Percentiles rank a stretch among this genome's conserved stretches.
Conservation (phyloP, 2,113 vertebrate genomes). For the Sylvilagus bachmani region DNA sequence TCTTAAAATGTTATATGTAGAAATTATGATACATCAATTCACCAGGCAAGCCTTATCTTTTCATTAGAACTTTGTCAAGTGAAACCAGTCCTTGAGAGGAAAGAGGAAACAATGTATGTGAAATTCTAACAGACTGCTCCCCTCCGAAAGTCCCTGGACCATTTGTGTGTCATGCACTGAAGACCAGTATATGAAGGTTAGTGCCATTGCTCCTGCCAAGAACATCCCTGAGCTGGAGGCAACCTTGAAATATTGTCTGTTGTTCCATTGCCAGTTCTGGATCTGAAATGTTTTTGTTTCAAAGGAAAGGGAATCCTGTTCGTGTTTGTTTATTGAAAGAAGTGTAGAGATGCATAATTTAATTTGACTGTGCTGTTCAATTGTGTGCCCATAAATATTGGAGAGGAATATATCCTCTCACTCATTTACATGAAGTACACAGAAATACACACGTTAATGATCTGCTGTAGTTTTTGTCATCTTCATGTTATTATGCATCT, state of each 20-base stretch:
- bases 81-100: background rate
- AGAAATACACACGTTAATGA: background rate
- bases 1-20: background rate
- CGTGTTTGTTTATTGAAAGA: background rate
- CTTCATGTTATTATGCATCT: background rate
- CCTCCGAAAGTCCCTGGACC: background rate
- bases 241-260: background rate
- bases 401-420: background rate
- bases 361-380: background rate
- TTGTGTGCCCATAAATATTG: background rate
- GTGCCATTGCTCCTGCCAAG: background rate
- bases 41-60: background rate
- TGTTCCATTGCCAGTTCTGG: background rate
- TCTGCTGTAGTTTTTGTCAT: background rate
- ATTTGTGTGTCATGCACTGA: rapidly evolving
- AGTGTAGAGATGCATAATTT: conserved; percentile 10
- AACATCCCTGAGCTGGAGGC: background rate
- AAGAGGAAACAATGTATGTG: background rate
- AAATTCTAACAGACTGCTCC: rapidly evolving
- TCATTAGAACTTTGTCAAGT: background rate
- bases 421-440: background rate
- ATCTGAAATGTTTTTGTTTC: background rate
- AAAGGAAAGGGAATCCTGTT: background rate
- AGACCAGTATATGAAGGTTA: rapidly evolving
- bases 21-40: background rate